Percentiles rank a stretch among this genome's conserved stretches.
These are phyloP conservation scores for Drosophila seclusa DNA, from an alignment of 2,888 invertebrate genomes.

Conservation along the genomic window DNA sequence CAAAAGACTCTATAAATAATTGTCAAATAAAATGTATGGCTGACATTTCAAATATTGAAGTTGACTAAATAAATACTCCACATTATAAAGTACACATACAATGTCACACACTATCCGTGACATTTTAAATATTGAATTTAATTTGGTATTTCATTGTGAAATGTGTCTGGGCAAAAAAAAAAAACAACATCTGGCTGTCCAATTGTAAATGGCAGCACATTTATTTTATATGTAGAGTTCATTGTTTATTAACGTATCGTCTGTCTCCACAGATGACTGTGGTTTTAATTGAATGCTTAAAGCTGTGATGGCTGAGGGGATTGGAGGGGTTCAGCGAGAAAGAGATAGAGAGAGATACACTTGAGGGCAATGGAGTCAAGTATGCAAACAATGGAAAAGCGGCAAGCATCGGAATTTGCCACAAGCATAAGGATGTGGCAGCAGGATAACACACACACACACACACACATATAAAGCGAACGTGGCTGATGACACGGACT, in stretches of 20 bases:
- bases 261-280: constrained; percentile 32
- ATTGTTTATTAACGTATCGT: constrained; percentile 57
- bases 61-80: constrained; percentile 17
- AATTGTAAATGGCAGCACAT: constrained; percentile 70
- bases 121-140: constrained; percentile 64
- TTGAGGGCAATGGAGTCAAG: constrained; percentile 79
- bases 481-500: constrained; percentile 69
- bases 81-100: constrained; percentile 2
- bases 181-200: constrained; percentile 44
- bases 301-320: constrained; percentile 8
- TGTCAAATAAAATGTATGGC: constrained; percentile 31
- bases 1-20: constrained; percentile 11
- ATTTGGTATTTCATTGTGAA: constrained; percentile 57
- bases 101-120: constrained; percentile 34
- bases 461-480: constrained; percentile 17
- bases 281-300: constrained; percentile 56
- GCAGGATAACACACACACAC: constrained; percentile 1
- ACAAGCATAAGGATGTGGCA: constrained; percentile 44
- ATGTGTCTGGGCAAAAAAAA: constrained; percentile 14
- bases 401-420: constrained; percentile 69
- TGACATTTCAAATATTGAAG: constrained; percentile 44
- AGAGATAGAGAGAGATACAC: constrained; percentile 34
- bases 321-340: background rate
- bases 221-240: constrained; percentile 52
- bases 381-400: constrained; percentile 70